Base-by-base conservation (phyloP, 2,888 invertebrate species). In the Euplexia lucipara region DNA sequence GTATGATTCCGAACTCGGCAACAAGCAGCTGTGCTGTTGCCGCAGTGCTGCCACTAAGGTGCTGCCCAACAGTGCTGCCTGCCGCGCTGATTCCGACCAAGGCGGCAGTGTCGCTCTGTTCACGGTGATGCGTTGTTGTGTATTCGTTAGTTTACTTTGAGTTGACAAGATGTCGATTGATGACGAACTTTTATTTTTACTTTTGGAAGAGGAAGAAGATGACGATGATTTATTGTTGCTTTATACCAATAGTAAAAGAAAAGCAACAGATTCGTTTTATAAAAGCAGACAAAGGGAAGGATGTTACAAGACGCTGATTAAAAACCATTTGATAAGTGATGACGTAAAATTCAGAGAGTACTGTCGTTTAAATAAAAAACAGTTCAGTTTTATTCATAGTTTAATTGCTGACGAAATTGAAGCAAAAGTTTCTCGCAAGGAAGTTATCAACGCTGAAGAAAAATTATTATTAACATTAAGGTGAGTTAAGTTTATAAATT, bases 131-230 rank as follows among this genome's bases (percentile, higher is more conserved):
- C 45, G 26, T 26, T 49, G 49, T 49, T 47, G 49, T 44, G n/a
- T 53, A 14, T 54, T 32, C 32, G 48, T 26, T 48, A n/a, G n/a
- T n/a, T n/a, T n/a, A n/a, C n/a, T n/a, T n/a, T n/a, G n/a, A n/a
- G n/a, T n/a, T n/a, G n/a, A 53, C 53, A 53, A 53, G 53, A 53
- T 53, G 41, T 39, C 41, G 41, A 41, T 53, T 53, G 53, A 53
- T 53, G 30, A 41, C 53, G n/a, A n/a, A n/a, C n/a, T n/a, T n/a
- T n/a, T n/a, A n/a, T n/a, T n/a, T n/a, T n/a, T n/a, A n/a, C n/a
- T n/a, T n/a, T n/a, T n/a, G n/a, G n/a, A n/a, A n/a, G n/a, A n/a
- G n/a, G n/a, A n/a, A n/a, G n/a, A n/a, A n/a, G n/a, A n/a, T n/a
- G n/a, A n/a, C n/a, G n/a, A n/a, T n/a, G n/a, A n/a, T n/a, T n/a